Percentiles rank a stretch among this genome's conserved stretches.
These are phyloP conservation scores for Stomorhina lunata DNA, from an alignment of 2,888 invertebrate species.

Conservation along the genomic window DNA sequence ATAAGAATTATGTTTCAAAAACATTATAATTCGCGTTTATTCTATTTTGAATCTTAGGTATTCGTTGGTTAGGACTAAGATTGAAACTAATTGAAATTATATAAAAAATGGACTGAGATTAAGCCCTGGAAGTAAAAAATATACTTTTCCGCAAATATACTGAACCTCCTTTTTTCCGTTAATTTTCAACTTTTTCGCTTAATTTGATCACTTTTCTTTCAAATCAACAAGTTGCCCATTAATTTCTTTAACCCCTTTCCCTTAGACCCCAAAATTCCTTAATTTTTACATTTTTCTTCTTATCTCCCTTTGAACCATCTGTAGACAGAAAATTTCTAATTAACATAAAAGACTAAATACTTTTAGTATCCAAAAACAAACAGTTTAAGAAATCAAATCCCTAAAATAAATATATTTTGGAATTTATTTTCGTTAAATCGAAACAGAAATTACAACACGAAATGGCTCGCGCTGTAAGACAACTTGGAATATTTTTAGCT, in stretches of 20 bases:
- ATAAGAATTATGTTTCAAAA: too few species aligned
- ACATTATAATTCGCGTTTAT: too few species aligned
- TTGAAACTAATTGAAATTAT: too few species aligned
- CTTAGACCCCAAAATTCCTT: neutral
- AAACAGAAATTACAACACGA: constrained; percentile 36
- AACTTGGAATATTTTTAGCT: constrained; percentile 53
- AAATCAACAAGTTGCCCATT: constrained; percentile 54
- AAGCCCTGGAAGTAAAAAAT: too few species aligned
- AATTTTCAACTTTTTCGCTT: too few species aligned
- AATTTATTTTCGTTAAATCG: constrained; percentile 15
- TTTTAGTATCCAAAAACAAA: constrained; percentile 14
- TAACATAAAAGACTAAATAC: neutral
- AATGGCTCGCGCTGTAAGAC: constrained; percentile 44
- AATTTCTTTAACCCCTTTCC: neutral
- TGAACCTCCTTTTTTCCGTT: too few species aligned
- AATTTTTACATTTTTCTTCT: neutral
- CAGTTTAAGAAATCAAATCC: constrained; percentile 5
- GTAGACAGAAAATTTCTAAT: neutral
- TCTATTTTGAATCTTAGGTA: too few species aligned
- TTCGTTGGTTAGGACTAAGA: too few species aligned
- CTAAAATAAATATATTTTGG: constrained; percentile 57
- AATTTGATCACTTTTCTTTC: neutral
- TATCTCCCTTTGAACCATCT: constrained; percentile 12
- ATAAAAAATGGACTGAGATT: too few species aligned
- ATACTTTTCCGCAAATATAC: too few species aligned